Base-by-base conservation (phyloP, 2,888 invertebrate species). In the Drosophila mettleri region DNA sequence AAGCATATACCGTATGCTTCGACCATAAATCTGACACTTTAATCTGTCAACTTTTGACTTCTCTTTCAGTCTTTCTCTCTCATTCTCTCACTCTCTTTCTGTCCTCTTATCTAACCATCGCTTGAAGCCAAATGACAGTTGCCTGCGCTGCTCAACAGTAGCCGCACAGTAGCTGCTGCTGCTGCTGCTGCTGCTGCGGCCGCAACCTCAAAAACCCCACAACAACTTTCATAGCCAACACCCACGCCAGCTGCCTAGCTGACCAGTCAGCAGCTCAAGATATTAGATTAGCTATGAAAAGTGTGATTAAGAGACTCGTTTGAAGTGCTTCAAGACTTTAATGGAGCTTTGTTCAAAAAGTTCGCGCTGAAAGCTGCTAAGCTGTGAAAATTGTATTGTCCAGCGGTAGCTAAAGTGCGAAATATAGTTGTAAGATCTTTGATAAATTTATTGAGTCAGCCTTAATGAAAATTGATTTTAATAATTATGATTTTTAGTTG, bases 151-250 rank as follows among this genome's bases (percentile, higher is more conserved):
- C 54, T 45, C 62, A 67, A 43, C 54, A 58, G 43, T 20, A 48
- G 55, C 53, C 39, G 45, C 45, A 72, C 63, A 27, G 62, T 34
- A 53, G 48, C 52, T 34, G 49, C 49, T 22, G 22, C n/a, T n/a
- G n/a, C n/a, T n/a, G n/a, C n/a, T n/a, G n/a, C n/a, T n/a, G n/a
- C n/a, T n/a, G 48, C 52, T 34, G 49, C 49, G n/a, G 22, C 51
- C 24, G 33, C 64, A 54, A 51, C 33, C 49, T n/a, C 46, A 54
- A 39, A 51, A 8, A n/a, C n/a, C n/a, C n/a, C 31, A 18, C 49
- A 49, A 49, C 62, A 39, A 69, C 75, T 75, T 78, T 69, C 75
- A 73, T 62, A 73, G 54, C 61, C 75, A 74, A 69, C 75, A 65
- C 75, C 78, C 78, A 74, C 76, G 60, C 74, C 46, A 38, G 14